Conservation (phyloP, 2,113 vertebrate genomes). For the Bolborhynchus lineola region DNA sequence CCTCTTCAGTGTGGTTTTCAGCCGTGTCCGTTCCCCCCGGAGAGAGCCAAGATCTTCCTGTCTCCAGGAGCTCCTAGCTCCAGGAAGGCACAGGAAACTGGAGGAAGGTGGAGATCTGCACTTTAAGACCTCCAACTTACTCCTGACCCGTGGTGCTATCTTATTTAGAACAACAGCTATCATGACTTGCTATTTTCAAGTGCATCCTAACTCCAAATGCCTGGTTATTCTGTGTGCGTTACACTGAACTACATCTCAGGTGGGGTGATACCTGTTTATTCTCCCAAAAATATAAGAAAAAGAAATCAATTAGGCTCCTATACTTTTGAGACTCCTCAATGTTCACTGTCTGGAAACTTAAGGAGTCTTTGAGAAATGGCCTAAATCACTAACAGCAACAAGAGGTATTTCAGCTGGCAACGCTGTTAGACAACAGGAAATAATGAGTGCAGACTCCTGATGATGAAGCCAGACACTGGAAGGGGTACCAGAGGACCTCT, state of each 20-base stretch:
- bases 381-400: background rate
- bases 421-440: background rate
- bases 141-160: background rate
- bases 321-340: background rate
- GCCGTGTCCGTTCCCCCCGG: background rate
- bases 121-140: background rate
- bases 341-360: background rate
- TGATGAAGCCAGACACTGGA: background rate
- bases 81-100: background rate
- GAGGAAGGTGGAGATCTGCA: background rate
- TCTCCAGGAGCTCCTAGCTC: background rate
- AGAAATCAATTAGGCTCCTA: background rate
- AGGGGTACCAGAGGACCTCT: background rate
- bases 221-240: background rate
- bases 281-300: background rate
- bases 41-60: background rate
- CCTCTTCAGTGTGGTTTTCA: background rate
- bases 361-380: background rate
- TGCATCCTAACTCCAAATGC: background rate
- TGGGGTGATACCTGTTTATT: background rate
- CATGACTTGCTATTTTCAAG: background rate
- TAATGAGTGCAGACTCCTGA: background rate
- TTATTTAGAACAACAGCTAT: background rate
- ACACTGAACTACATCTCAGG: background rate
- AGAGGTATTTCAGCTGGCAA: background rate